Conservation (phyloP, 2,113 vertebrate species). For the Prietella phreatophila region DNA sequence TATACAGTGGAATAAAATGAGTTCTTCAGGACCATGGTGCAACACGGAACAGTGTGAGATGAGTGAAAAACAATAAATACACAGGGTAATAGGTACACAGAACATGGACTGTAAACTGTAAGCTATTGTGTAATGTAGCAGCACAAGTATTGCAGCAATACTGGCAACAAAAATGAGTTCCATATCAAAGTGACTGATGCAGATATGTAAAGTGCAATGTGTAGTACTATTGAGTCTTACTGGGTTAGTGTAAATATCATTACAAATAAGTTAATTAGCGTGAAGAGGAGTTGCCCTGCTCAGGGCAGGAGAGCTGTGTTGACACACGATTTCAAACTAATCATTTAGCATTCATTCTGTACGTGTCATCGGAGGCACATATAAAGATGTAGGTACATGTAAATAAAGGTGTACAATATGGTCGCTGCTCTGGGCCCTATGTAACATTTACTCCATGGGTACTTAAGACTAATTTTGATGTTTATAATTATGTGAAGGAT, state of each 20-base stretch:
- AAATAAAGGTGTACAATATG: background rate
- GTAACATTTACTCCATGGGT: background rate
- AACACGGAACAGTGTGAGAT: too few species aligned
- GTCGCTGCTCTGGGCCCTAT: background rate
- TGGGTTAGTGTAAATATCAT: background rate
- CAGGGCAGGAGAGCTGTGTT: background rate
- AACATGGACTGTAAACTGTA: too few species aligned
- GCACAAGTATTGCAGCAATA: too few species aligned
- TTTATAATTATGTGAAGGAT: background rate
- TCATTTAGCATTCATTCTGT: background rate
- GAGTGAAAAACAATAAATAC: too few species aligned
- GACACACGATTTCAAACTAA: background rate
- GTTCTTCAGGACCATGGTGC: too few species aligned
- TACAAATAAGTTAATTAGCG: constrained; percentile 25
- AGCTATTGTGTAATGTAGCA: too few species aligned
- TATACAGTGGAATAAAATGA: too few species aligned
- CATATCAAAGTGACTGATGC: too few species aligned
- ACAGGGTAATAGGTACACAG: too few species aligned
- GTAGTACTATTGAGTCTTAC: too few species aligned
- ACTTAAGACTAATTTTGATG: background rate
- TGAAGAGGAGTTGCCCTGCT: background rate
- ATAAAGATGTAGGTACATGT: background rate
- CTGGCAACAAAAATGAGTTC: too few species aligned
- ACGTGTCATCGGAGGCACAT: background rate
- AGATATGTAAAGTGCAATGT: too few species aligned